Base-by-base conservation (phyloP, 2,797 vertebrate genomes). In the Novumbra hubbsi region DNA sequence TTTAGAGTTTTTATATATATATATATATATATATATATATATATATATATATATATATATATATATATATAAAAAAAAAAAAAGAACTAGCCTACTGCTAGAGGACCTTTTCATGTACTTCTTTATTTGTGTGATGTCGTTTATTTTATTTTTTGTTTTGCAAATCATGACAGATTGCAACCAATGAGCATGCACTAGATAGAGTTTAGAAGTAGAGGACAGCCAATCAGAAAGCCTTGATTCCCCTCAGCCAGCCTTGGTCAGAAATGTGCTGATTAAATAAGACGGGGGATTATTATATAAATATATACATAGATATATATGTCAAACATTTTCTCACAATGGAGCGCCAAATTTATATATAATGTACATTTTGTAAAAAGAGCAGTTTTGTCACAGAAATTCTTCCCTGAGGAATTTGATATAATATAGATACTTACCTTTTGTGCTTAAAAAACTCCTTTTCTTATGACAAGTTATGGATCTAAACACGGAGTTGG, bases 341-440 rank as follows among this genome's bases (percentile, higher is more conserved):
- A 85, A 91, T 91, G 90, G 89, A 91, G 90, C 89, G 90, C 92
- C 93, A 92, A 92, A 93, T 88, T 83, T 92, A 90, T 91, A 87
- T 91, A 93, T 88, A 93, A 90, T 96, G 94, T 96, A 96, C 89
- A 94, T 95, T 95, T 93, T 96, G 92, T 95, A 94, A 94, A 94
- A 93, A 94, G 89, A 93, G 89, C 90, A 78, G 83, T 85, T 91
- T 84, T 89, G 88, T 91, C 89, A 87, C 87, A 87, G 86, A 87
- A 85, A 90, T 91, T 93, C 89, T 93, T 79, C 76, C 86, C 82
- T 77, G 14, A 90, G 83, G 75, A 86, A 85, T 85, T 92, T 91
- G 88, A 90, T 91, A 88, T 90, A 88, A 82, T 87, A 89, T 91
- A 90, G 88, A 92, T 88, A 91, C 62, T 84, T 80, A 81, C 77